These are phyloP conservation scores for Dryocosmus kuriphilus DNA, from an alignment of 2,888 invertebrate genomes.

Conservation along the genomic window DNA sequence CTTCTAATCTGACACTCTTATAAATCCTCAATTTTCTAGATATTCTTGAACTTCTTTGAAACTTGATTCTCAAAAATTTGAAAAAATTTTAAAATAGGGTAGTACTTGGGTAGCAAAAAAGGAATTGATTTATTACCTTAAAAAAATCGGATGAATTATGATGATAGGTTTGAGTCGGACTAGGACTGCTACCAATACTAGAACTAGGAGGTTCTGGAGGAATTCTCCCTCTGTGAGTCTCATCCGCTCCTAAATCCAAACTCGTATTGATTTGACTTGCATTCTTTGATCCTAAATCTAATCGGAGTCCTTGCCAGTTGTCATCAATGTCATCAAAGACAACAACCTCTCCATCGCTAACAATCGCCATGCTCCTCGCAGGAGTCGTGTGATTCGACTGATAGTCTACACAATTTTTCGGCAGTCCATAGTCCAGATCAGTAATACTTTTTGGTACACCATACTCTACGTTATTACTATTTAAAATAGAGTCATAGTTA, in stretches of 20 bases:
- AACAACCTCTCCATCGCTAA: constrained; percentile 88
- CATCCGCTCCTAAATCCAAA: constrained; percentile 68
- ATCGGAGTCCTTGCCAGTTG: constrained; percentile 84
- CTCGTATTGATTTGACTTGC: constrained; percentile 62
- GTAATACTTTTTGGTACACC: constrained; percentile 74
- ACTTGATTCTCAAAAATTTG: too few species aligned
- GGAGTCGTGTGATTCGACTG: constrained; percentile 74
- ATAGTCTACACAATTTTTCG: constrained; percentile 75
- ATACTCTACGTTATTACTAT: constrained; percentile 77
- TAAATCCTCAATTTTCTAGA: not conserved
- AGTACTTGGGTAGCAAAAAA: not conserved
- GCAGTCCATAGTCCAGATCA: constrained; percentile 75
- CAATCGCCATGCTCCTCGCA: constrained; percentile 77
- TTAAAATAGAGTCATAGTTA: constrained; percentile 74
- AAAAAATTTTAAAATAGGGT: too few species aligned
- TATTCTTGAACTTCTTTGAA: not conserved
- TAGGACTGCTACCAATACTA: constrained; percentile 75
- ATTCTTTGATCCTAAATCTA: constrained; percentile 69
- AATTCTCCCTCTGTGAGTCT: constrained; percentile 69
- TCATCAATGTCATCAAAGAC: constrained; percentile 93
- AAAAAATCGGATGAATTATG: constrained; percentile 78
- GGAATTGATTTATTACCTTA: constrained; percentile 72
- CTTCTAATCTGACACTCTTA: not conserved
- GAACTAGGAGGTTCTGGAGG: constrained; percentile 74
- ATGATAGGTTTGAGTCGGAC: constrained; percentile 73